Evolutionary conservation across 2,797 vertebrate genomes (phyloP).

Genomic region (Brotogeris chrysoptera): DNA sequence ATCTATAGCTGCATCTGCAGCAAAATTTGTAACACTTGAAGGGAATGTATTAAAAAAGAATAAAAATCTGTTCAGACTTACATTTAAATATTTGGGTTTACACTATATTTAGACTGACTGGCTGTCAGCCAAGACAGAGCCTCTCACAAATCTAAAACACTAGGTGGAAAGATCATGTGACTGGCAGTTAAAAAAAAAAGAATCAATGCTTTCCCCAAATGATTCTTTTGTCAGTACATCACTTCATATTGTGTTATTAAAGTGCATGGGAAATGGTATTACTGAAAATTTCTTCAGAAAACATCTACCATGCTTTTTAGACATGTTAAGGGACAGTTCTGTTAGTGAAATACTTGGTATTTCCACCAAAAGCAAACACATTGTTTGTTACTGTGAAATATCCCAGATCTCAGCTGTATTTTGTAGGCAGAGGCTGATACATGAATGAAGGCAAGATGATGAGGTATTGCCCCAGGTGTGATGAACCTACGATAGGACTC

Average conservation of each 20-base stretch:
- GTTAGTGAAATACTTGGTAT: background rate
- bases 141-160: constrained; percentile 14
- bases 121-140: background rate
- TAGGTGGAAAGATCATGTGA: background rate
- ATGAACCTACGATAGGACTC: fast-evolving
- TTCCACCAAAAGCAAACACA: background rate
- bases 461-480: background rate
- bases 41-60: background rate
- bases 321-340: background rate
- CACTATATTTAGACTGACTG: constrained; percentile 65
- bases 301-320: background rate
- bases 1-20: background rate
- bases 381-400: background rate
- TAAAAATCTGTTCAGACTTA: constrained; percentile 49
- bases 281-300: background rate
- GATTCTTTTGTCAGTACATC: background rate
- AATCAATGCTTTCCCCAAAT: background rate
- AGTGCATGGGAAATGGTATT: background rate
- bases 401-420: background rate
- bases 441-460: background rate
- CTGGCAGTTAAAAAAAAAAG: background rate
- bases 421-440: background rate
- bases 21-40: constrained; percentile 10
- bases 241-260: background rate
- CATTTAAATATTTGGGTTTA: constrained; percentile 74